These are phyloP conservation scores for Halichoerus grypus DNA, from an alignment of 2,113 vertebrate genomes.

Conservation along the genomic window DNA sequence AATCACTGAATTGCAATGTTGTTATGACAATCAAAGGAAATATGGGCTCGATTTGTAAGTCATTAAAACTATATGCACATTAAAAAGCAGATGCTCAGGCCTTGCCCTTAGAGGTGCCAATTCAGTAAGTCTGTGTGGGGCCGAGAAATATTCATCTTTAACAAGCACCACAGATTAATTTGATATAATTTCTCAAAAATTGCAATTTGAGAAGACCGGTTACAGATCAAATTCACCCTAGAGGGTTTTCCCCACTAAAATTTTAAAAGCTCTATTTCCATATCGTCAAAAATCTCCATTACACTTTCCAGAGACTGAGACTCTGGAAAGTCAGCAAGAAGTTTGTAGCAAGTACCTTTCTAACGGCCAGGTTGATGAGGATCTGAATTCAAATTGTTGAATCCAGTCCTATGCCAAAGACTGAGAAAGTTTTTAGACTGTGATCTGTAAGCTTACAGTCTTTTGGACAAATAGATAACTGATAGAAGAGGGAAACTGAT, in stretches of 20 bases:
- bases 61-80: neutral
- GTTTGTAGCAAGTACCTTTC: neutral
- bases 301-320: neutral
- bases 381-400: conserved; percentile 44
- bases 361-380: neutral
- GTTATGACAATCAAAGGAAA: conserved; percentile 9
- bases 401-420: neutral
- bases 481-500: neutral
- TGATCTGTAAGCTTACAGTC: neutral
- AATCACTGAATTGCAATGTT: neutral
- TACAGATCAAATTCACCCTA: neutral
- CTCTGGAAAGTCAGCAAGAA: neutral
- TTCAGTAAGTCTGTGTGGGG: neutral
- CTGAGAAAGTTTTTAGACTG: conserved; percentile 7
- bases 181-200: neutral
- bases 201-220: neutral
- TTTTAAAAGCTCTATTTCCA: neutral
- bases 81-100: neutral
- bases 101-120: neutral
- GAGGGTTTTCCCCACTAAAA: neutral
- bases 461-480: neutral
- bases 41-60: neutral
- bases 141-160: conserved; percentile 19
- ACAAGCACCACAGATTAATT: conserved; percentile 36
- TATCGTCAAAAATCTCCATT: neutral